These are phyloP conservation scores for Tadarida brasiliensis DNA, from an alignment of 2,797 vertebrate genomes.

Conservation along the genomic window DNA sequence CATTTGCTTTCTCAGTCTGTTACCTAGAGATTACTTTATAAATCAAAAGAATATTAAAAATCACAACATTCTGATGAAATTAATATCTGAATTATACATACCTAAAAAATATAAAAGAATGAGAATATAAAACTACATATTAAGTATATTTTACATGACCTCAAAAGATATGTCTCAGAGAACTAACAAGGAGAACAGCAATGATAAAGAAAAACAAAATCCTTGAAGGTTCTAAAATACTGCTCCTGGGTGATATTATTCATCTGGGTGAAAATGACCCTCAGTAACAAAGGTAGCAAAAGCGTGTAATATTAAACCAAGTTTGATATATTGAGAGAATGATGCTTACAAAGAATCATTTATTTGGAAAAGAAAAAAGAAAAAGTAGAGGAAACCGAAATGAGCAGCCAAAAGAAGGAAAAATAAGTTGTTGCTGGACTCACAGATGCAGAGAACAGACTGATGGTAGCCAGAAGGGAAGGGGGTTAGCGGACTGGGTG, in stretches of 20 bases:
- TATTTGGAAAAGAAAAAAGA: background rate
- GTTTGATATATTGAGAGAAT: background rate
- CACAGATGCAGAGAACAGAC: background rate
- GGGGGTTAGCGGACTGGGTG: background rate
- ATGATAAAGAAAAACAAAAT: slow-evolving; percentile 49
- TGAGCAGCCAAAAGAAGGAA: background rate
- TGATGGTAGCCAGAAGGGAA: background rate
- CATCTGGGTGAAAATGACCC: background rate
- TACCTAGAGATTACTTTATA: slow-evolving; percentile 6
- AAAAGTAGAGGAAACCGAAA: slow-evolving; percentile 21
- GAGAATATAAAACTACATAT: slow-evolving; percentile 31
- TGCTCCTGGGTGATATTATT: background rate
- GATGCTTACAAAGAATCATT: background rate
- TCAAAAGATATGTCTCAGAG: background rate
- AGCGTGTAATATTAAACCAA: slow-evolving; percentile 7
- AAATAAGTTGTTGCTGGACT: background rate
- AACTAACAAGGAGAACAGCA: background rate
- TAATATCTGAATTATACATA: slow-evolving; percentile 1
- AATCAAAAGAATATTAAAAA: slow-evolving; percentile 40
- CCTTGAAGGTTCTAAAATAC: slow-evolving; percentile 29
- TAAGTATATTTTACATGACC: slow-evolving; percentile 16
- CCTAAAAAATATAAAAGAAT: background rate
- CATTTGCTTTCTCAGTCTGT: slow-evolving; percentile 23
- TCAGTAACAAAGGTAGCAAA: slow-evolving; percentile 19
- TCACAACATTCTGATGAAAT: background rate